Evolutionary conservation across 2,888 invertebrate genomes (phyloP).

Genomic region (Tipula vernalis): DNA sequence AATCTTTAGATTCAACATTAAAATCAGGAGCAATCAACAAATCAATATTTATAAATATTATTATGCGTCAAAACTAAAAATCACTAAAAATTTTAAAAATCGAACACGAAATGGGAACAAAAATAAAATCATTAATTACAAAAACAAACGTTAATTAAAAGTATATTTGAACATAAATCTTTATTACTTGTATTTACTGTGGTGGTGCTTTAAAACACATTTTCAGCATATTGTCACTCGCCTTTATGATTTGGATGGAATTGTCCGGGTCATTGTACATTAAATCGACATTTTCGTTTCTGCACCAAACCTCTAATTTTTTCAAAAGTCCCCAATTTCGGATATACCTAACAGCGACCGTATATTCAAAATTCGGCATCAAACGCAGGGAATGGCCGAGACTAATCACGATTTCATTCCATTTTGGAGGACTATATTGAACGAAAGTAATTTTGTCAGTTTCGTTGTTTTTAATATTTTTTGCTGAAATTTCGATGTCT

Average conservation of each 20-base stretch:
- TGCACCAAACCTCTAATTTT: neutral
- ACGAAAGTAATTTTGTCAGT: neutral
- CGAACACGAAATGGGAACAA: no score
- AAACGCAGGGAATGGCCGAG: neutral
- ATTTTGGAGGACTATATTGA: neutral
- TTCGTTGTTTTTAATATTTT: neutral
- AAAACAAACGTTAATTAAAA: no score
- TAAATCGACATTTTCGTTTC: neutral
- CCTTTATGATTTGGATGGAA: neutral
- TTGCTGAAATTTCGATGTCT: neutral
- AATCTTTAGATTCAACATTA: no score
- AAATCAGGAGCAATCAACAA: no score
- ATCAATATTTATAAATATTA: no score
- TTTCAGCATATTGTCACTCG: neutral
- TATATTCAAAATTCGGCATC: neutral
- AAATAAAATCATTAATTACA: no score
- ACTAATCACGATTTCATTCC: neutral
- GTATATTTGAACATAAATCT: no score
- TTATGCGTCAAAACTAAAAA: no score
- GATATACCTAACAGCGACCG: neutral
- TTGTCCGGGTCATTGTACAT: neutral
- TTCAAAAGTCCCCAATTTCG: no score
- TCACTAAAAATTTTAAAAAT: no score
- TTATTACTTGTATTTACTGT: neutral
- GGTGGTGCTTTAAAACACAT: neutral